Evolutionary conservation across 2,888 invertebrate genomes (phyloP), one percentile per base, ranked within the genome.

Genomic region (Dynastes grantii): DNA sequence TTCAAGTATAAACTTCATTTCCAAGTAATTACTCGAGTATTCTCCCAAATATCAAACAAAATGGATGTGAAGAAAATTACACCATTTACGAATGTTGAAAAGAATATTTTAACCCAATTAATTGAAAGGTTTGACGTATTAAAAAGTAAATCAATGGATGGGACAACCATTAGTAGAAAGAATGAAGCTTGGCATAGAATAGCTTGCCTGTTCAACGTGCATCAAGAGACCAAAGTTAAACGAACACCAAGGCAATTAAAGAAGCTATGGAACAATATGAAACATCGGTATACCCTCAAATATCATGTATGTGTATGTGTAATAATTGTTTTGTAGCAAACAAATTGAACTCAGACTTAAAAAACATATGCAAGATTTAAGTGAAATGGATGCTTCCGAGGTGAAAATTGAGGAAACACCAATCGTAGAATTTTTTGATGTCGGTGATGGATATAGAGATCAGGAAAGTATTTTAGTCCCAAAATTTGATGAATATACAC

Each of bases 131-230:
- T 75, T 9, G 73, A 75, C 16, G n/a, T 75, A 13, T 40, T 75
- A 5, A 75, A 75, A 6, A 75, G 73, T 6, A 75, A 75, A 45
- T 75, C 73, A 13, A 75, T 75, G 73, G 61, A 75, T 13, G 61
- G 73, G 1, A 55, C 58, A 22, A 61, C 61, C 0, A 75, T 61
- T 3, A 75, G 49, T 45, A 37, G 45, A n/a, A 75, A 75, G 13
- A 75, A 75, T 45, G 73, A 75, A 63, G 73, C 73, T 2, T 75
- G 73, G 73, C 73, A 75, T 22, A 61, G 45, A 29, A 75, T 75
- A 16, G 61, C 73, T 45, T 75, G 73, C 8, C 27, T 75, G 1
- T 75, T 75, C 16, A 75, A 75, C n/a, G 61, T 27, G 4, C 73
- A 75, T 13, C 73, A 75, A n/a, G 73, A 75, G 45, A 75, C 73